Evolutionary conservation across 1,140 invertebrate genomes (phyloP).

Genomic region (Leptopilina boulardi): DNA sequence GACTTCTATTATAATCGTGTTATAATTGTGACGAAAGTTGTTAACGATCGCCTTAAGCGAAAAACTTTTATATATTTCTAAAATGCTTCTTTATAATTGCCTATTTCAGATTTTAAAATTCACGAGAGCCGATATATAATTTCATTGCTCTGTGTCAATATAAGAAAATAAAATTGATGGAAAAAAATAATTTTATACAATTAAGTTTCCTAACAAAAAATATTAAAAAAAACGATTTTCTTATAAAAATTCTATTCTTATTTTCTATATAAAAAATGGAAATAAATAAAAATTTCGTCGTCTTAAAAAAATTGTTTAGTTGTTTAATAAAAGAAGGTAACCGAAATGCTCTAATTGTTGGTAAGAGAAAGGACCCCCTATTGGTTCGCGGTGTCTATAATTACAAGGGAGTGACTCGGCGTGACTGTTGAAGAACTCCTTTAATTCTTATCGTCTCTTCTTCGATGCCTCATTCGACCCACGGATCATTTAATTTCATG

Average conservation of each 20-base stretch:
- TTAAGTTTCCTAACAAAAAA: too few species aligned
- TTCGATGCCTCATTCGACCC: conserved; percentile 39
- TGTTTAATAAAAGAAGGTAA: conserved; percentile 55
- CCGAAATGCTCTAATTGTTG: conserved; percentile 65
- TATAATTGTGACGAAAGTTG: conserved; percentile 58
- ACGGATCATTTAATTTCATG: conserved; percentile 66
- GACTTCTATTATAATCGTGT: conserved; percentile 61
- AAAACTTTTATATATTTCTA: not conserved
- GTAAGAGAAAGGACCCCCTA: conserved; percentile 60
- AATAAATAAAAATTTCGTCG: conserved; percentile 40
- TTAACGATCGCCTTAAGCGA: conserved; percentile 37
- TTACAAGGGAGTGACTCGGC: conserved; percentile 69
- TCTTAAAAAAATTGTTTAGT: conserved; percentile 57
- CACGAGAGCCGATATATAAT: not conserved
- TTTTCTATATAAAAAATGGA: not conserved
- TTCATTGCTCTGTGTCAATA: not conserved
- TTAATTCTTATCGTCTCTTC: conserved; percentile 58
- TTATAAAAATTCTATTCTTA: too few species aligned
- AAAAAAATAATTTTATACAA: too few species aligned
- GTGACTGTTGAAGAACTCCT: conserved; percentile 41
- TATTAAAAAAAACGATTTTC: not conserved
- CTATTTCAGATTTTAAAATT: not conserved
- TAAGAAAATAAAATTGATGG: too few species aligned
- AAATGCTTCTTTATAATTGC: not conserved
- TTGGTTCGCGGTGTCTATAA: conserved; percentile 66